A percentile compares a stretch with the other conserved stretches of the same genome.
Conservation (phyloP, 2,888 invertebrate species). For the Hartigia nigra region DNA sequence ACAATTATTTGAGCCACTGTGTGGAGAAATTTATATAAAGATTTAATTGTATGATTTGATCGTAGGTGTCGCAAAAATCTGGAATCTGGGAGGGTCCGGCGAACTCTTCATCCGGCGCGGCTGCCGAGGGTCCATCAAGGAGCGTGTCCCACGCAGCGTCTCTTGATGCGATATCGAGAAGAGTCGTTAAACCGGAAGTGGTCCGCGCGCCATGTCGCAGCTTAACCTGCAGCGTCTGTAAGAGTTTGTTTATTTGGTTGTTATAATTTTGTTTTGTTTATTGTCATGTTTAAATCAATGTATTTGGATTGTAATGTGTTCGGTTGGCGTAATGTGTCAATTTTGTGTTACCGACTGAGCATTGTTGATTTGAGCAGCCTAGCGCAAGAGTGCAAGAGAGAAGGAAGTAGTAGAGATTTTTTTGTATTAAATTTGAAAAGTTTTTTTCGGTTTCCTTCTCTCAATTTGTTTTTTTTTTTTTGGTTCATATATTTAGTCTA, state of each 20-base stretch:
- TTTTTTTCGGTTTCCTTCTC: conserved; percentile 17
- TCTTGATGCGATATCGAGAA: conserved; percentile 71
- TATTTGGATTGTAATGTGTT: not conserved
- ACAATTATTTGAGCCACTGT: not conserved
- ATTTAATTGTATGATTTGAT: conserved; percentile 6
- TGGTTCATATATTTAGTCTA: not conserved
- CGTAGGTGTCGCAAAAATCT: conserved; percentile 62
- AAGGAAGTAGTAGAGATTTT: conserved; percentile 8
- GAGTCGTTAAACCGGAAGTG: conserved; percentile 57
- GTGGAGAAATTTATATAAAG: not conserved
- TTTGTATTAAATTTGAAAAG: conserved; percentile 23
- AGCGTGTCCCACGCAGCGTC: conserved; percentile 71
- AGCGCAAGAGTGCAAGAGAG: not conserved
- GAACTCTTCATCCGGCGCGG: conserved; percentile 55
- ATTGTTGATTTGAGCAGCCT: conserved; percentile 18
- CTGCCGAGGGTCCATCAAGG: conserved; percentile 59
- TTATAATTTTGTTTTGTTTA: not conserved
- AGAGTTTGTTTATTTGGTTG: conserved; percentile 52
- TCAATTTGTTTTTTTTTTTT: not conserved
- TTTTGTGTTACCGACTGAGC: not conserved
- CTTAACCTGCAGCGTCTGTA: conserved; percentile 72
- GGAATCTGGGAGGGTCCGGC: conserved; percentile 59
- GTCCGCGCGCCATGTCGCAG: conserved; percentile 65
- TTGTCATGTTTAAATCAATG: not conserved
- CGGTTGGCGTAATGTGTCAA: not conserved